Evolutionary conservation across 2,888 invertebrate genomes (phyloP).

Genomic region (Gnatocerus cornutus): DNA sequence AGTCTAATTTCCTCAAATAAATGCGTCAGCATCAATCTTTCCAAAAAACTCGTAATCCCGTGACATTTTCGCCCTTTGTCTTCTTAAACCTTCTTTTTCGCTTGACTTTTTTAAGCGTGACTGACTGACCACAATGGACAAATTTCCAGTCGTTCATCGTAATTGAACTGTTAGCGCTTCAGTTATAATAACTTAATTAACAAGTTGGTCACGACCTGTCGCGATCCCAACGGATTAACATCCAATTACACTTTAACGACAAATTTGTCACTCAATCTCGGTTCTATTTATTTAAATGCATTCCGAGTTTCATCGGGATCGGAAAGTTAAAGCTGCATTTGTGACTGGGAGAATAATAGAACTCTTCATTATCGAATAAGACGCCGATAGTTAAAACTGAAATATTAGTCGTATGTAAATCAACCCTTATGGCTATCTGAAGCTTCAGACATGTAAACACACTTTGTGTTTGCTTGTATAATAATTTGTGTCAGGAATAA

Average conservation of each 20-base stretch:
- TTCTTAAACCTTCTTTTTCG: too few relatives aligned
- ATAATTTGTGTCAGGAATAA: constrained; percentile 27
- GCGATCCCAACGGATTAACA: constrained; percentile 33
- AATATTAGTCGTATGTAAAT: constrained; percentile 22
- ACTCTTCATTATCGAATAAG: too few relatives aligned
- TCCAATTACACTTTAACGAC: constrained; percentile 32
- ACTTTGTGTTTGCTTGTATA: constrained; percentile 23
- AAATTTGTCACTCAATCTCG: constrained; percentile 19
- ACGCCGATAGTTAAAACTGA: not conserved
- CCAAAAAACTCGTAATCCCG: too few relatives aligned
- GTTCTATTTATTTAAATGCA: constrained; percentile 8
- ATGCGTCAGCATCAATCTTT: too few relatives aligned
- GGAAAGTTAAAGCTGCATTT: too few relatives aligned
- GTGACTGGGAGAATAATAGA: too few relatives aligned
- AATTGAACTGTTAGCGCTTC: constrained; percentile 1
- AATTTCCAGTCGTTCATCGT: not conserved
- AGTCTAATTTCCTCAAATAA: too few relatives aligned
- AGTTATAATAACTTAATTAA: constrained; percentile 40
- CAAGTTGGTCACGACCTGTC: constrained; percentile 40
- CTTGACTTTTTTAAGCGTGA: too few relatives aligned
- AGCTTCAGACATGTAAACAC: constrained; percentile 29
- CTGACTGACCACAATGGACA: too few relatives aligned
- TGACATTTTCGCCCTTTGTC: too few relatives aligned
- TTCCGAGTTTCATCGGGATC: not conserved
- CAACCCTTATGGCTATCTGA: constrained; percentile 1